phyloP scores from a whole-genome alignment of 2,888 invertebrate genomes.

The Druceiella hillmani region DNA sequence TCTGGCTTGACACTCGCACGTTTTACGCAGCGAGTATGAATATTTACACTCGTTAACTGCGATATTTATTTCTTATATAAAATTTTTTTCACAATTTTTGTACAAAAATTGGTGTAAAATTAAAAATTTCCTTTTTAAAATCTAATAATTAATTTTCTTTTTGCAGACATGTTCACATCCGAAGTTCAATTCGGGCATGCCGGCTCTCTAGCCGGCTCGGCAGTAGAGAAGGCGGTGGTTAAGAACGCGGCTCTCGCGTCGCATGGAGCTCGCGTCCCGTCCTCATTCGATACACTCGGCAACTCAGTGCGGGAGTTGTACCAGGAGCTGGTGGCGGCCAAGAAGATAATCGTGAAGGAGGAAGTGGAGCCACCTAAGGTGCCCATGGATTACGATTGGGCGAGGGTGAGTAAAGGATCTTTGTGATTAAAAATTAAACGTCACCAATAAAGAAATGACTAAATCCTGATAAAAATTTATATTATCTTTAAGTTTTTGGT shows the following conservation, averaged over 20 bases:
- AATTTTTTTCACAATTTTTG: slow-evolving; percentile 8
- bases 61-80: slow-evolving; percentile 4
- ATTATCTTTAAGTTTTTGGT: too few relatives aligned
- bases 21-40: background rate
- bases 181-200: slow-evolving; percentile 99
- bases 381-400: slow-evolving; percentile 99
- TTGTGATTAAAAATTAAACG: background rate
- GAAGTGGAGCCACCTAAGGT: slow-evolving; percentile 98
- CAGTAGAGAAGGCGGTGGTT: slow-evolving; percentile 85
- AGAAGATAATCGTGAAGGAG: slow-evolving; percentile 78
- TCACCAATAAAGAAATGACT: slow-evolving; percentile 3
- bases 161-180: slow-evolving; percentile 71
- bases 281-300: slow-evolving; percentile 86
- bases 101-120: background rate
- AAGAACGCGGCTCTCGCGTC: slow-evolving; percentile 82
- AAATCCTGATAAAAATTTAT: slow-evolving; percentile 3
- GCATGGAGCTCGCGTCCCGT: slow-evolving; percentile 87
- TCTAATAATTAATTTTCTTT: too few relatives aligned
- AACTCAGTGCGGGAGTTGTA: slow-evolving; percentile 55
- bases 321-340: slow-evolving; percentile 68
- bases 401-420: slow-evolving; percentile 54
- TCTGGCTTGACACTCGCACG: background rate
- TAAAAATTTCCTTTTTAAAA: too few relatives aligned
- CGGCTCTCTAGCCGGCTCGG: slow-evolving; percentile 95
- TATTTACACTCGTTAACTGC: background rate